Conservation (phyloP, 2,113 vertebrate species). For the Tenebrosternarchus preto region DNA sequence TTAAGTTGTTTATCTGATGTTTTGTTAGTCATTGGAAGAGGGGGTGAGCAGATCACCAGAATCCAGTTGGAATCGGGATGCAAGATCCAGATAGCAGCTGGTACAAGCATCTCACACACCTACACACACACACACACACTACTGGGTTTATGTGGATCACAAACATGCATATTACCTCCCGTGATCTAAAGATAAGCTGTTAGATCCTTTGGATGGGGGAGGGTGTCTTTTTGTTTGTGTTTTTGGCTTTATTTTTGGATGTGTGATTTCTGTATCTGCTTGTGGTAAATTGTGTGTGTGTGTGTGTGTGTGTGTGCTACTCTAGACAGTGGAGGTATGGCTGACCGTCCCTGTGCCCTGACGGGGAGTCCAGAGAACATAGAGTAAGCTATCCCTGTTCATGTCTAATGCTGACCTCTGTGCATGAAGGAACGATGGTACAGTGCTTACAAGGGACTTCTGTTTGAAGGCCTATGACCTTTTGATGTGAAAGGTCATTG, state of each 20-base stretch:
- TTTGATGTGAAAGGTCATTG: not conserved
- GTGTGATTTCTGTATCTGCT: not conserved
- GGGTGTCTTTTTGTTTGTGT: not conserved
- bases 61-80: conserved; percentile 99
- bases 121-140: too few species aligned
- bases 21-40: conserved; percentile 91
- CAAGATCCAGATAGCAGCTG: conserved; percentile 98
- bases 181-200: not conserved
- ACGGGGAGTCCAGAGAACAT: conserved; percentile 96
- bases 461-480: not conserved
- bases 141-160: not conserved
- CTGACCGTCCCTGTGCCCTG: conserved; percentile 93
- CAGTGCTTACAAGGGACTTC: not conserved
- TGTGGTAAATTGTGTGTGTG: conserved; percentile 11
- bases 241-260: not conserved
- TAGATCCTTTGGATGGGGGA: not conserved
- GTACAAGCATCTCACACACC: conserved; percentile 66
- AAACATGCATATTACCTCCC: not conserved
- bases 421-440: not conserved
- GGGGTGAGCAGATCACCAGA: conserved; percentile 97
- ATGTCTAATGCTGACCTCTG: not conserved
- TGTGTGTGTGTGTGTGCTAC: conserved; percentile 57
- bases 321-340: conserved; percentile 94
- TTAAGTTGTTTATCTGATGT: not conserved
- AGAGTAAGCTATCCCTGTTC: conserved; percentile 80